Conservation (phyloP, 2,113 vertebrate genomes). For the Psammodynastes pulverulentus region DNA sequence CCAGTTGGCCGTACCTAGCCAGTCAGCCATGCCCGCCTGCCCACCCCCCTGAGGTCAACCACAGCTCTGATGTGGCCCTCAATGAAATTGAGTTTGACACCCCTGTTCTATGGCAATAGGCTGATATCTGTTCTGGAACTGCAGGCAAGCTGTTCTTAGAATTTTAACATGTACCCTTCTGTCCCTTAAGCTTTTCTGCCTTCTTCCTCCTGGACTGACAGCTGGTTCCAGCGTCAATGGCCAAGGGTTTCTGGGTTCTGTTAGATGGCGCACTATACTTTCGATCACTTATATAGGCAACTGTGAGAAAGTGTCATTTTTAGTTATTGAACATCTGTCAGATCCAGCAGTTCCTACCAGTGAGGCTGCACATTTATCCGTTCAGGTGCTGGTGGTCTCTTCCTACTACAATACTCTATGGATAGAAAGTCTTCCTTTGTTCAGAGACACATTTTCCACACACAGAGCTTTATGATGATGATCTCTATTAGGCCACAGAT, state of each 20-base stretch:
- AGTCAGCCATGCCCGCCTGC: too few species aligned
- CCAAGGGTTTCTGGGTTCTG: background rate
- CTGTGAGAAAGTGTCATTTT: background rate
- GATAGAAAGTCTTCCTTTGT: background rate
- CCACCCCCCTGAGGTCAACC: too few species aligned
- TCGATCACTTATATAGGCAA: background rate
- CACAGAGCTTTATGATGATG: background rate
- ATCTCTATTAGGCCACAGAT: background rate
- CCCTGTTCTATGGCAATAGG: background rate
- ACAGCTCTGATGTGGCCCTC: too few species aligned
- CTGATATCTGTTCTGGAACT: background rate
- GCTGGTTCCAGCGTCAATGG: background rate
- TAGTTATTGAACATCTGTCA: background rate
- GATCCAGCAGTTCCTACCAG: background rate
- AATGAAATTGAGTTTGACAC: too few species aligned
- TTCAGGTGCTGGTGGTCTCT: background rate
- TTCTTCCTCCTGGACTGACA: background rate
- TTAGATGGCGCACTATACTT: background rate
- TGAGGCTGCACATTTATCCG: background rate
- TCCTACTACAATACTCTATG: background rate
- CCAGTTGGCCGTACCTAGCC: too few species aligned
- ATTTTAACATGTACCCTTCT: background rate
- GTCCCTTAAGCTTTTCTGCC: background rate
- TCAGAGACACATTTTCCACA: background rate
- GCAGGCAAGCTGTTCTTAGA: background rate